Conservation (phyloP, 2,113 vertebrate species). For the Phaethon lepturus region DNA sequence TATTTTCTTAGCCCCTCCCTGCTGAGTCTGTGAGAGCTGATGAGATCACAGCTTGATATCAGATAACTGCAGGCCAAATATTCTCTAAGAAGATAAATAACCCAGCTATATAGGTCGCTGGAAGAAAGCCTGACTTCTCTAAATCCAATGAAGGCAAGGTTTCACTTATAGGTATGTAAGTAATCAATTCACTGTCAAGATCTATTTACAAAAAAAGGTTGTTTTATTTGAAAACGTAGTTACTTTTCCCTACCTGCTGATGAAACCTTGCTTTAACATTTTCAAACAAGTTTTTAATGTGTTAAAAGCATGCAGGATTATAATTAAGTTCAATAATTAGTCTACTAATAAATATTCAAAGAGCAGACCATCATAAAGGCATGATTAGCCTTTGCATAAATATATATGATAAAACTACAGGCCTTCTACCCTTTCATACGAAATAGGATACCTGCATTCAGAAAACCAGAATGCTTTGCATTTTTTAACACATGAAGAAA, state of each 20-base stretch:
- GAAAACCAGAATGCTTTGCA: constrained; percentile 11
- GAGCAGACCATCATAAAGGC: constrained; percentile 25
- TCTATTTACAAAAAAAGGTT: constrained; percentile 25
- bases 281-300: constrained; percentile 33
- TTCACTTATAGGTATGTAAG: constrained; percentile 22
- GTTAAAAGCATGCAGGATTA: constrained; percentile 52
- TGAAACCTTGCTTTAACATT: constrained; percentile 18
- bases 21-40: constrained; percentile 63
- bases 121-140: not conserved
- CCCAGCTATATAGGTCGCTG: constrained; percentile 7
- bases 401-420: not conserved
- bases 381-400: constrained; percentile 29
- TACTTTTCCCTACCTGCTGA: not conserved
- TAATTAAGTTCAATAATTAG: constrained; percentile 71
- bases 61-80: constrained; percentile 63
- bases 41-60: constrained; percentile 66
- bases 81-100: constrained; percentile 60
- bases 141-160: not conserved
- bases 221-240: constrained; percentile 27
- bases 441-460: not conserved
- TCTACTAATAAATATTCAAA: constrained; percentile 68
- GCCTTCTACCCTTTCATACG: not conserved
- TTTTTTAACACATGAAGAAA: constrained; percentile 35
- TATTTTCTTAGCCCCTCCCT: constrained; percentile 61
- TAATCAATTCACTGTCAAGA: constrained; percentile 11